Evolutionary conservation across 35 echinoderm and acorn worm genomes (phyloP), one percentile per base, ranked within the genome.

Genomic region (Apostichopus japonicus): DNA sequence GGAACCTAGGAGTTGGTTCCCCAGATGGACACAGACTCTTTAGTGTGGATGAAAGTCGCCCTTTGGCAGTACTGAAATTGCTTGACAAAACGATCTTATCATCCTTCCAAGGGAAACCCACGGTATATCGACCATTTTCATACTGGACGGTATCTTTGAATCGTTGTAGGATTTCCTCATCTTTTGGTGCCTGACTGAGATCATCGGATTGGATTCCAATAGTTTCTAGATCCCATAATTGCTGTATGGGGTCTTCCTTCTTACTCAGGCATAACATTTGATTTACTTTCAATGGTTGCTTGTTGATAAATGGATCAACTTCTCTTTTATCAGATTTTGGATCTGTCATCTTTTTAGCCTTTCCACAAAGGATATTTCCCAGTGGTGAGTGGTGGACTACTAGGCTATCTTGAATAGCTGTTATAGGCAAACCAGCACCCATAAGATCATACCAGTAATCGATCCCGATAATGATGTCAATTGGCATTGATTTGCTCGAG

Each of bases 51-150:
- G 55, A 22, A 17, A 87, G 55, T 61, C 84, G 52, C 10, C 84
- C 84, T 22, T 61, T 63, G 44, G 84, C 54, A 17, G 25, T 23
- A 23, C 63, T 70, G 24, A 59, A 63, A 59, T 87, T 87, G 55
- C 63, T 70, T 63, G 84, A 33, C 5, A 87, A 17, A 70, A 19
- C 6, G 61, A 55, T 17, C 6, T 61, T 22, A 1, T 87, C 24
- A 23, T 87, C 84, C 11, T 87, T 87, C 84, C 84, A 87, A 59
- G 55, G 84, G 22, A 59, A 87, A 6, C 79, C 79, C 15, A 80
- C 78, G 24, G 14, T 44, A 80, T 80, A 27, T 9, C 78, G 24
- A 80, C 27, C 78, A 51, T 80, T 52, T 80, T 80, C 78, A 44
- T 51, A 80, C 14, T 80, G 24, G 24, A 80, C 14, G 27, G 24